Conservation (phyloP, 2,113 vertebrate genomes). For the Clupea harengus region DNA sequence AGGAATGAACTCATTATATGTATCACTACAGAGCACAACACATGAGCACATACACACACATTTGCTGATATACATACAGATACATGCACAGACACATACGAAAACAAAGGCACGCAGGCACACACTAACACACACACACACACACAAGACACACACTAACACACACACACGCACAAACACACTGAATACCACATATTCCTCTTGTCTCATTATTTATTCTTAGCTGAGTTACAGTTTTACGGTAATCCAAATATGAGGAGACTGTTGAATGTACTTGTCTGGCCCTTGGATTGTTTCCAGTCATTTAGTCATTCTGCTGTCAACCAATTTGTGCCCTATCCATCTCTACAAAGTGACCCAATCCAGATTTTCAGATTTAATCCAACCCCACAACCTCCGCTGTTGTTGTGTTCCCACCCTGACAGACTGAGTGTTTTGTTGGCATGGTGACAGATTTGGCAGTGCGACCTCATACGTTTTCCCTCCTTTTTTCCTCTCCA, state of each 20-base stretch:
- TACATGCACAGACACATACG: not conserved
- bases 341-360: not conserved
- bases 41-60: not conserved
- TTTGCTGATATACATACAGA: not conserved
- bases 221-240: not conserved
- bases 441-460: slow-evolving; percentile 49
- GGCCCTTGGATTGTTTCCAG: not conserved
- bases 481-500: slow-evolving; percentile 17
- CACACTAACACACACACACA: not conserved
- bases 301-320: not conserved
- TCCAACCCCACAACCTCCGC: slow-evolving; percentile 6
- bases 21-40: not conserved
- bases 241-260: not conserved
- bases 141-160: too few relatives aligned
- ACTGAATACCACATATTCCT: not conserved
- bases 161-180: too few relatives aligned
- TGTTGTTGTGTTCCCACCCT: slow-evolving; percentile 16
- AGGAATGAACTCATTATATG: not conserved
- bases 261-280: not conserved
- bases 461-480: slow-evolving; percentile 30
- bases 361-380: slow-evolving; percentile 2
- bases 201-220: not conserved
- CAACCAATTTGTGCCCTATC: not conserved
- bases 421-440: slow-evolving; percentile 40
- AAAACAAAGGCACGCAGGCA: too few relatives aligned